A percentile compares a stretch with the other conserved stretches of the same genome.
phyloP scores from a whole-genome alignment of 2,888 invertebrate genomes.

The Listrodromus nycthemerus region DNA sequence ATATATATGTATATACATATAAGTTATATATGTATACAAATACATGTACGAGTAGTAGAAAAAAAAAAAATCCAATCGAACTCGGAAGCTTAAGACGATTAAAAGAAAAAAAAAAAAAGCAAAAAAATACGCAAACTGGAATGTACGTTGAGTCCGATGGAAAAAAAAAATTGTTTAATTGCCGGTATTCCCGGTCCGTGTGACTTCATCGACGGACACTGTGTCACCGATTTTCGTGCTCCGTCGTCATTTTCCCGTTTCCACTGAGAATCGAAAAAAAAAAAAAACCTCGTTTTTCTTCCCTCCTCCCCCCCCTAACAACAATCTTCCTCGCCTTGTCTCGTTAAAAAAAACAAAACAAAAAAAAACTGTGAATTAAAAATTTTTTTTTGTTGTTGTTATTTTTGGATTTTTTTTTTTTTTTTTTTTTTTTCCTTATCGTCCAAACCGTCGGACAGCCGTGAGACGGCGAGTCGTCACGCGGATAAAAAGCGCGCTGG shows the following conservation, averaged over 20 bases:
- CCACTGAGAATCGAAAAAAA: background rate
- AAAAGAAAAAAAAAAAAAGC: background rate
- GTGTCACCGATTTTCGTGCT: constrained; percentile 33
- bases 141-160: constrained; percentile 8
- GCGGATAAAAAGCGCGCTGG: constrained; percentile 9
- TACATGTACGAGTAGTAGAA: background rate
- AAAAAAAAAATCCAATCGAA: constrained; percentile 20
- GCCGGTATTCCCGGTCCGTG: constrained; percentile 36
- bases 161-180: background rate
- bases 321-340: background rate
- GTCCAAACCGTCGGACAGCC: background rate
- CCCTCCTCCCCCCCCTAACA: background rate
- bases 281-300: background rate
- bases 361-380: no score
- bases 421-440: no score
- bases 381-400: background rate
- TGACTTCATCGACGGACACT: constrained; percentile 58
- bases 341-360: background rate
- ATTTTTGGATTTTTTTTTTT: no score
- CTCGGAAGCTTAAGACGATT: background rate
- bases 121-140: background rate
- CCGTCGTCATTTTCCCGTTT: constrained; percentile 13
- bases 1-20: no score
- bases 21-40: background rate
- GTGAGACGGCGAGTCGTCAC: background rate